Conservation (phyloP, 1,140 invertebrate genomes). For the Cotesia typhae region DNA sequence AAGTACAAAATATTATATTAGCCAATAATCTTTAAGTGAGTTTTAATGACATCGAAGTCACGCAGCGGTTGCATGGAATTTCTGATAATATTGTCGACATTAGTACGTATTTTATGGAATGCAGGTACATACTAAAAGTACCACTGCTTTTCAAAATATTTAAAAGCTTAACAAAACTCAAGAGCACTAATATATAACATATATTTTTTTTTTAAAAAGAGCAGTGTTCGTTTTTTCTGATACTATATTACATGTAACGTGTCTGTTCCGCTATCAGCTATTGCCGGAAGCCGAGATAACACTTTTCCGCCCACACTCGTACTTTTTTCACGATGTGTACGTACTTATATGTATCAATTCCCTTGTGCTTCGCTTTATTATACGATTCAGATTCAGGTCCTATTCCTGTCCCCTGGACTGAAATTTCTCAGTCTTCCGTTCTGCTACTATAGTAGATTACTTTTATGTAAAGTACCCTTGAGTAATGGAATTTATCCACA, state of each 20-base stretch:
- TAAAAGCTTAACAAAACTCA: no score
- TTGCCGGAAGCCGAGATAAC: conserved; percentile 53
- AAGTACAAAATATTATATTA: background rate
- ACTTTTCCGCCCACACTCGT: conserved; percentile 46
- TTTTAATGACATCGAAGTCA: conserved; percentile 7
- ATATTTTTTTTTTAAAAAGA: no score
- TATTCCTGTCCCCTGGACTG: background rate
- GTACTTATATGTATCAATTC: conserved; percentile 1
- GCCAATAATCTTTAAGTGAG: conserved; percentile 13
- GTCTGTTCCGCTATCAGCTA: conserved; percentile 44
- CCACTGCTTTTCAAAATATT: no score
- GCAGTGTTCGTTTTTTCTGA: background rate
- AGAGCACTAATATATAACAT: no score
- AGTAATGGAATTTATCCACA: no score
- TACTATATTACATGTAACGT: background rate
- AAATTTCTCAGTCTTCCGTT: conserved; percentile 20
- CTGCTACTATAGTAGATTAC: background rate
- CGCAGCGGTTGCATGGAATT: background rate
- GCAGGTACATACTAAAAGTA: no score
- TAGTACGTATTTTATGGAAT: no score
- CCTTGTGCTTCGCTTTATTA: background rate
- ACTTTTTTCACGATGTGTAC: conserved; percentile 18
- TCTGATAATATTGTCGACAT: conserved; percentile 3
- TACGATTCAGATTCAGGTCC: no score
- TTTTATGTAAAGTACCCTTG: no score